Percentiles rank a stretch among this genome's conserved stretches.
phyloP scores from a whole-genome alignment of 2,113 vertebrate genomes.

The Heterochromis multidens region DNA sequence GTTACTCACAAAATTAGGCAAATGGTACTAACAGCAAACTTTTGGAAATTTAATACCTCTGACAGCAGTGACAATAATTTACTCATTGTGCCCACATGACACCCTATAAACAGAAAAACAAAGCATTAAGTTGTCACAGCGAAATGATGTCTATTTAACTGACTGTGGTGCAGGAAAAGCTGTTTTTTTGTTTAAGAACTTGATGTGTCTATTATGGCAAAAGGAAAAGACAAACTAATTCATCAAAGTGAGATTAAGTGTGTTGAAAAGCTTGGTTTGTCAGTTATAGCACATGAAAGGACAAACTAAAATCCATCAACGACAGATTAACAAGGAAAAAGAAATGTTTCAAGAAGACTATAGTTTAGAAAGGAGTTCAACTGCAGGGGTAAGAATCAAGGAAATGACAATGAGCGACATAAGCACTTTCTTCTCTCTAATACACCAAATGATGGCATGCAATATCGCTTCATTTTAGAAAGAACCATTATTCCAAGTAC shows the following conservation, averaged over 20 bases:
- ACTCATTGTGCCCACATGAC: slow-evolving; percentile 67
- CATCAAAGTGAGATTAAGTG: slow-evolving; percentile 51
- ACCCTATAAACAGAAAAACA: slow-evolving; percentile 70
- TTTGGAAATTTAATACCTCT: slow-evolving; percentile 64
- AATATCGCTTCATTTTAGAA: slow-evolving; percentile 24
- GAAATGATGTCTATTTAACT: slow-evolving; percentile 69
- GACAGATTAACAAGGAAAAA: slow-evolving; percentile 53
- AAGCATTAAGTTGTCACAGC: slow-evolving; percentile 69
- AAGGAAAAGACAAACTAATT: slow-evolving; percentile 37
- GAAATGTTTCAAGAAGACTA: slow-evolving; percentile 32
- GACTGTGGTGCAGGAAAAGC: slow-evolving; percentile 49
- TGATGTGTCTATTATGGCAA: slow-evolving; percentile 50
- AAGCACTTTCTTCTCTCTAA: slow-evolving; percentile 34
- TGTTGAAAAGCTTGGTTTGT: slow-evolving; percentile 41
- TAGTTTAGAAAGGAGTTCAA: slow-evolving; percentile 59
- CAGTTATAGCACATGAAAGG: slow-evolving; percentile 47
- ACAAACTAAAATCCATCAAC: slow-evolving; percentile 52
- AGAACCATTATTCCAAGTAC: slow-evolving; percentile 28
- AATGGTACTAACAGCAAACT: slow-evolving; percentile 63
- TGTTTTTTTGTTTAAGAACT: slow-evolving; percentile 42
- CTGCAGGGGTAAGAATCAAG: slow-evolving; percentile 32
- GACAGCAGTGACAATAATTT: slow-evolving; percentile 73
- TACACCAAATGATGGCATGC: slow-evolving; percentile 11
- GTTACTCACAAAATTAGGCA: slow-evolving; percentile 69
- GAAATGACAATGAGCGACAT: slow-evolving; percentile 41